Conservation (phyloP, 2,797 vertebrate genomes). For the Malacoctenus gilli region DNA sequence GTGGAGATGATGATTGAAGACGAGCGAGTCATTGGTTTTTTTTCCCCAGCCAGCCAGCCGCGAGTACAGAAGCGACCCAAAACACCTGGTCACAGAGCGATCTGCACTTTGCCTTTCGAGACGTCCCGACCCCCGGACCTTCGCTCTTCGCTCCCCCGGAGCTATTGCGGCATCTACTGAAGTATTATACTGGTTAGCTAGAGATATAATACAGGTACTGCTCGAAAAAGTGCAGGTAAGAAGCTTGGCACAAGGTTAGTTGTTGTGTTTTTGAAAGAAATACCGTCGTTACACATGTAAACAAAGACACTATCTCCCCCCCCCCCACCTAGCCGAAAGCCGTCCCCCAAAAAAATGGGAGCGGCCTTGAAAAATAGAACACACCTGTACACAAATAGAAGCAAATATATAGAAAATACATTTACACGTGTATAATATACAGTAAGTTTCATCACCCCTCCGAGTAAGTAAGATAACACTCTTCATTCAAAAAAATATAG, state of each 20-base stretch:
- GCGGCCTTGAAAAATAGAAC: slow-evolving; percentile 79
- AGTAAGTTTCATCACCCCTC: slow-evolving; percentile 74
- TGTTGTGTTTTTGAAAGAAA: slow-evolving; percentile 81
- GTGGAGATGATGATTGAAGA: slow-evolving; percentile 45
- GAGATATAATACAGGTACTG: slow-evolving; percentile 81
- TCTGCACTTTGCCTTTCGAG: slow-evolving; percentile 28
- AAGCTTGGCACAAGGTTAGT: slow-evolving; percentile 84
- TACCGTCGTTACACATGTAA: slow-evolving; percentile 82
- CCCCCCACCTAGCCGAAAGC: slow-evolving; percentile 74
- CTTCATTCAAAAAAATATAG: slow-evolving; percentile 80
- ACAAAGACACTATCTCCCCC: slow-evolving; percentile 83
- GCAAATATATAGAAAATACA: slow-evolving; percentile 77
- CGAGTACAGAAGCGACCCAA: slow-evolving; percentile 53
- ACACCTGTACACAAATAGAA: slow-evolving; percentile 78
- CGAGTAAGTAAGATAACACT: slow-evolving; percentile 73
- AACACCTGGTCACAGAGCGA: slow-evolving; percentile 34
- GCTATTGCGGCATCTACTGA: slow-evolving; percentile 77
- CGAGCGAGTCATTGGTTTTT: slow-evolving; percentile 56
- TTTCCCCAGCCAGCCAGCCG: slow-evolving; percentile 47
- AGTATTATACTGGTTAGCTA: slow-evolving; percentile 80
- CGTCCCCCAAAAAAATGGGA: slow-evolving; percentile 66
- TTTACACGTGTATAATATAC: slow-evolving; percentile 83
- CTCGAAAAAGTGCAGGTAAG: slow-evolving; percentile 81
- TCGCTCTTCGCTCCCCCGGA: slow-evolving; percentile 47
- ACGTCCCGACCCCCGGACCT: slow-evolving; percentile 49